Percentiles rank a stretch among this genome's conserved stretches.
These are phyloP conservation scores for Teleogryllus occipitalis DNA, from an alignment of 1,140 invertebrate species.

Conservation along the genomic window DNA sequence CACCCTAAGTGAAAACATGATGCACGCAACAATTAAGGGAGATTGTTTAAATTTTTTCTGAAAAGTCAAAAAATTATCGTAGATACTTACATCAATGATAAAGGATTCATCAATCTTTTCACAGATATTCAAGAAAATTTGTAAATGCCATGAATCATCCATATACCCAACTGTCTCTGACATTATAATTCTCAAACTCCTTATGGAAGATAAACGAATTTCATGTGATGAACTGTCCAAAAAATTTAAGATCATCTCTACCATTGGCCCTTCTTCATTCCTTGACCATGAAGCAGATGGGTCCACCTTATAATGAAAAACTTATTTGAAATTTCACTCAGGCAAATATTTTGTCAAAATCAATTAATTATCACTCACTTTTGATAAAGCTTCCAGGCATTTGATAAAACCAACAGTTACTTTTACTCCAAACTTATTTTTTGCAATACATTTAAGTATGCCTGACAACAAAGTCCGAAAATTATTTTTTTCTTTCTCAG, in stretches of 20 bases:
- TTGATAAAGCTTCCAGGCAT: constrained; percentile 31
- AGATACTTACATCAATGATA: background rate
- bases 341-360: background rate
- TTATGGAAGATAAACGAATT: constrained; percentile 35
- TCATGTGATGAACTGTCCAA: constrained; percentile 33
- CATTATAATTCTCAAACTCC: constrained; percentile 28
- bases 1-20: constrained; percentile 1
- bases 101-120: constrained; percentile 29
- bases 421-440: constrained; percentile 30
- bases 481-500: background rate
- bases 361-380: constrained; percentile 24
- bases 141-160: background rate
- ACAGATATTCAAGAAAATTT: constrained; percentile 27
- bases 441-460: constrained; percentile 19
- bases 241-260: constrained; percentile 32
- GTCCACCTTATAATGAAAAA: background rate
- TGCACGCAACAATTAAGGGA: background rate
- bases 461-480: background rate
- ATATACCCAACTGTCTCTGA: constrained; percentile 25
- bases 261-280: constrained; percentile 24
- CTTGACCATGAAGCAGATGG: background rate
- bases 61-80: background rate
- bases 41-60: too few species aligned
- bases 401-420: constrained; percentile 32
- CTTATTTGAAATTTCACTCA: background rate